Percentiles rank a stretch among this genome's conserved stretches.
phyloP scores from a whole-genome alignment of 2,113 vertebrate species.

The Gavia stellata region DNA sequence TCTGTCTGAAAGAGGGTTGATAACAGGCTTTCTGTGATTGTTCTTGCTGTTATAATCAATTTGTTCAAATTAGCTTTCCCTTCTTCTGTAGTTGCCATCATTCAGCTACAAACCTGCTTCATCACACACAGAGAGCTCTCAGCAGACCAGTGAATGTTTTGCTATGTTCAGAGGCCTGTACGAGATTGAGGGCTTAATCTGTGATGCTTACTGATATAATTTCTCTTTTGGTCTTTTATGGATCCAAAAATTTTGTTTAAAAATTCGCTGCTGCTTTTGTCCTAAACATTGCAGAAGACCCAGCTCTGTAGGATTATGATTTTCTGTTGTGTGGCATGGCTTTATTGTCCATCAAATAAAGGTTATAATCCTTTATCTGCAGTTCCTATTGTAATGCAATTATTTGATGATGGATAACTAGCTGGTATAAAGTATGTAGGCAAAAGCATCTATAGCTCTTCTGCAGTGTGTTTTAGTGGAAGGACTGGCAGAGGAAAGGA shows the following conservation, averaged over 20 bases:
- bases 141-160: not conserved
- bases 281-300: not conserved
- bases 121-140: not conserved
- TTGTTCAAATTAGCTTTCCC: not conserved
- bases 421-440: not conserved
- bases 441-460: not conserved
- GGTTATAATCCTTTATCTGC: not conserved
- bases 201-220: not conserved
- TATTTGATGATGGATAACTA: not conserved
- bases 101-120: not conserved
- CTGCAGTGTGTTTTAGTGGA: not conserved
- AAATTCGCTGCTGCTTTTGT: not conserved
- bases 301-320: not conserved
- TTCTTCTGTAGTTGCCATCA: not conserved
- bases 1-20: not conserved
- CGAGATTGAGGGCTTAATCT: not conserved
- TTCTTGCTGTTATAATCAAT: not conserved
- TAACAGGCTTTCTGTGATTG: not conserved
- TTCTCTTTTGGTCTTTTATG: not conserved
- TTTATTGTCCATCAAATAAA: not conserved
- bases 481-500: not conserved
- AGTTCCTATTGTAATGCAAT: not conserved
- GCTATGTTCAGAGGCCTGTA: not conserved
- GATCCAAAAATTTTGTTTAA: not conserved
- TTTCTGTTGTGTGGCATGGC: not conserved